Conservation (phyloP, 2,797 vertebrate species). For the Sebastes hopkinsi region DNA sequence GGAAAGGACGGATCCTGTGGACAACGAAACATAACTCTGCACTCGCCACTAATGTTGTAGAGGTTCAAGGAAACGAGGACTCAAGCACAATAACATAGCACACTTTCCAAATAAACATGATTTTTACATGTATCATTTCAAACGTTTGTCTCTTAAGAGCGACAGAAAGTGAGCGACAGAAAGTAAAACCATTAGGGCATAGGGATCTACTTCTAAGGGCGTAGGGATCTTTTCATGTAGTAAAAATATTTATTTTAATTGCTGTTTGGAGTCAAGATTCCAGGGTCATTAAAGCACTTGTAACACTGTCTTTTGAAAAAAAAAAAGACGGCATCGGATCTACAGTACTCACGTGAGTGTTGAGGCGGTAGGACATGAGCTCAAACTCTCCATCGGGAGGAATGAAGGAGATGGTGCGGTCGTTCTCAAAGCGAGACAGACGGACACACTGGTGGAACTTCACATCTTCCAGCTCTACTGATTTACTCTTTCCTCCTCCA, state of each 20-base stretch:
- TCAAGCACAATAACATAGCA: neutral
- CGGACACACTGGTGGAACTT: conserved; percentile 97
- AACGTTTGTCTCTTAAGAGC: neutral
- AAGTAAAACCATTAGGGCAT: too few relatives aligned
- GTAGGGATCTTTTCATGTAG: neutral
- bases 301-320: neutral
- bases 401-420: conserved; percentile 95
- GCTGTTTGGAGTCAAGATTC: too few relatives aligned
- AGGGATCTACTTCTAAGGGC: neutral
- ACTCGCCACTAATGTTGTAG: neutral
- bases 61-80: neutral
- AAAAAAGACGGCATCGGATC: neutral
- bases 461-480: conserved; percentile 93
- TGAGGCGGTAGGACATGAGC: conserved; percentile 94
- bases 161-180: neutral
- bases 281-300: neutral
- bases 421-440: conserved; percentile 94
- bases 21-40: too few relatives aligned
- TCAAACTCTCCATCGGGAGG: conserved; percentile 95
- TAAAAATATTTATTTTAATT: neutral
- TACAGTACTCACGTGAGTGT: conserved; percentile 88
- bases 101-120: neutral
- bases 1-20: too few relatives aligned
- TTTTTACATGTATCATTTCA: neutral
- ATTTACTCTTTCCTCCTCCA: conserved; percentile 94